These are phyloP conservation scores for Sphaerophoria rueppellii DNA, from an alignment of 2,888 invertebrate species.

Conservation along the genomic window DNA sequence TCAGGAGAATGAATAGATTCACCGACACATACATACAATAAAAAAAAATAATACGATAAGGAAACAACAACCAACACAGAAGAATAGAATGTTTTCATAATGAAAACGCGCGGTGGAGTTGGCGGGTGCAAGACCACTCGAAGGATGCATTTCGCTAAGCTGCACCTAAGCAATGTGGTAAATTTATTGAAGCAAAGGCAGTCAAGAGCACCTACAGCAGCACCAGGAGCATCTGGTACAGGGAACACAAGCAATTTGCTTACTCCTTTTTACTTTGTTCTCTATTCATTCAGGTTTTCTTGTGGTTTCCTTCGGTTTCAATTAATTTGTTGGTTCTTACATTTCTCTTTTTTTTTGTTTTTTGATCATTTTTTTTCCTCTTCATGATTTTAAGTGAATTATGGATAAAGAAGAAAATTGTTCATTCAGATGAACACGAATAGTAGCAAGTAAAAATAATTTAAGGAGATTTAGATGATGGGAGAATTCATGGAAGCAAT, in stretches of 20 bases:
- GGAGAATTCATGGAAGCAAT: constrained; percentile 1
- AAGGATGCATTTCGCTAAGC: constrained; percentile 2
- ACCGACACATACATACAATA: constrained; percentile 23
- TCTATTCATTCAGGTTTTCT: constrained; percentile 16
- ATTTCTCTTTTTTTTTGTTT: too few species aligned
- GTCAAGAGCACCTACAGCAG: too few species aligned
- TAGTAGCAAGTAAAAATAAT: not conserved
- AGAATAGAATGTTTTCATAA: constrained; percentile 65
- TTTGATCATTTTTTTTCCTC: not conserved
- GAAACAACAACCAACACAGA: not conserved
- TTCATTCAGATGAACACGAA: constrained; percentile 22
- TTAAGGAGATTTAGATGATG: not conserved
- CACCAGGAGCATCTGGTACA: constrained; percentile 3
- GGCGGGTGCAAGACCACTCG: constrained; percentile 19
- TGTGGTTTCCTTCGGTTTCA: constrained; percentile 54
- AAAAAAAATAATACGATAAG: not conserved
- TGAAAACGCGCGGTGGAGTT: constrained; percentile 67
- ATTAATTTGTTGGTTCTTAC: constrained; percentile 55
- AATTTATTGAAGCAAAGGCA: constrained; percentile 36
- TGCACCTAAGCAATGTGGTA: constrained; percentile 47
- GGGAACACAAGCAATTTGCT: constrained; percentile 24
- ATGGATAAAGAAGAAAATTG: not conserved
- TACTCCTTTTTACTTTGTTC: not conserved
- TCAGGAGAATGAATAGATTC: constrained; percentile 52
- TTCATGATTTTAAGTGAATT: constrained; percentile 14